Conservation (phyloP, 2,888 invertebrate genomes). For the Drosophila acutilabella region DNA sequence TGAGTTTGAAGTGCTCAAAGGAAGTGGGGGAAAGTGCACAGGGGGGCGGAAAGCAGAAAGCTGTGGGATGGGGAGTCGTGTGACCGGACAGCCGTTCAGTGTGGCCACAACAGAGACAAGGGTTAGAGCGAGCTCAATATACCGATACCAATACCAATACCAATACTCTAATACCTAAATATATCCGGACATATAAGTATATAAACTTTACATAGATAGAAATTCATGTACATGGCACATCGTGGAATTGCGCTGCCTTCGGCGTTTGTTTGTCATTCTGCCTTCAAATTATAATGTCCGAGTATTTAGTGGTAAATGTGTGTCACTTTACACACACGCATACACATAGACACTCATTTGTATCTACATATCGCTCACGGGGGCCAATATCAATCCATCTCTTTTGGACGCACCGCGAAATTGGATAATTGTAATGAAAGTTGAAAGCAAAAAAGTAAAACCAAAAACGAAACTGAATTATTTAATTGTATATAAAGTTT, state of each 20-base stretch:
- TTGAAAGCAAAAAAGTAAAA: constrained; percentile 16
- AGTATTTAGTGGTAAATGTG: constrained; percentile 76
- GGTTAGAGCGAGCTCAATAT: constrained; percentile 47
- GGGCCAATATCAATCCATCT: constrained; percentile 14
- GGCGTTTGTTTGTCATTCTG: constrained; percentile 65
- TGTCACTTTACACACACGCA: constrained; percentile 62
- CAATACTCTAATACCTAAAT: constrained; percentile 20
- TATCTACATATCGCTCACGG: constrained; percentile 1
- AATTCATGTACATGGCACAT: constrained; percentile 10
- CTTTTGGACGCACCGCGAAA: constrained; percentile 13
- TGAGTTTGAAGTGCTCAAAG: constrained; percentile 74
- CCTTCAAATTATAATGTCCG: constrained; percentile 80
- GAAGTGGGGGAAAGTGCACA: constrained; percentile 2
- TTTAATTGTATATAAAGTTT: constrained; percentile 33
- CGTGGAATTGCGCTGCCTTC: constrained; percentile 33
- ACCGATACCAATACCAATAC: constrained; percentile 8
- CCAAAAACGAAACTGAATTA: constrained; percentile 18
- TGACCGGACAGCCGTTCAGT: constrained; percentile 74
- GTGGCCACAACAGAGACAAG: constrained; percentile 65
- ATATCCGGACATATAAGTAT: constrained; percentile 20
- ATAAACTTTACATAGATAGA: constrained; percentile 17
- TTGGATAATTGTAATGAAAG: constrained; percentile 47
- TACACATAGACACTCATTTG: not conserved
- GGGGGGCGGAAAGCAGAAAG: not conserved
- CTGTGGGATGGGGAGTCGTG: constrained; percentile 45